These are phyloP conservation scores for Orchestia grillus DNA, from an alignment of 1,140 invertebrate species.

Conservation along the genomic window DNA sequence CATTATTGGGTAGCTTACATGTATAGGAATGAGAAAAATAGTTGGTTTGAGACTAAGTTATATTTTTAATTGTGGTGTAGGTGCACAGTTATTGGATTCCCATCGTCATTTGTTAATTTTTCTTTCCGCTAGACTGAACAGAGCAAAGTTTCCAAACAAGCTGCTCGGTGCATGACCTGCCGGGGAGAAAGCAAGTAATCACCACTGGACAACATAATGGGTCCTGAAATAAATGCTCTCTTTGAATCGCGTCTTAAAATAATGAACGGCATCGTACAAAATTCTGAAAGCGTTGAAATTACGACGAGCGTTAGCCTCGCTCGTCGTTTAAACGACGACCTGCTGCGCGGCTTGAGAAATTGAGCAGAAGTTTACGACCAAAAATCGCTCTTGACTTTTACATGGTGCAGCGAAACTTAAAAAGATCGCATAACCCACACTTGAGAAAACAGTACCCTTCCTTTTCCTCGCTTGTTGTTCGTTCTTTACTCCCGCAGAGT, in stretches of 20 bases:
- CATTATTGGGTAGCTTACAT: not conserved
- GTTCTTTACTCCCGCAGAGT: not conserved
- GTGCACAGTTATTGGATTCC: not conserved
- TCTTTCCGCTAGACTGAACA: not conserved
- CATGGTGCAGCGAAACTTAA: not conserved
- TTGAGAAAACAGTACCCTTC: not conserved
- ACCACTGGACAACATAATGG: not conserved
- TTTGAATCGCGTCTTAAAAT: not conserved
- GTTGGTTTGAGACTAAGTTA: not conserved
- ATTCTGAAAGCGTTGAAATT: not conserved
- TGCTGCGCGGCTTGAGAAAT: not conserved
- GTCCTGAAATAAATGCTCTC: not conserved
- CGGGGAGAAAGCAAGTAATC: not conserved
- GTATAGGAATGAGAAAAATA: not conserved
- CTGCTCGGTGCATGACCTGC: not conserved
- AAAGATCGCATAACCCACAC: not conserved
- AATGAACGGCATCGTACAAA: not conserved
- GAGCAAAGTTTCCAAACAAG: not conserved
- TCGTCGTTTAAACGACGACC: not conserved
- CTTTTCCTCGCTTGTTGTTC: not conserved
- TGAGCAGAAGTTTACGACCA: not conserved
- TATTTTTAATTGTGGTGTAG: no score
- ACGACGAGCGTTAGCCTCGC: not conserved
- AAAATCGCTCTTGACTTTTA: not conserved
- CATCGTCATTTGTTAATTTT: not conserved